A percentile compares a stretch with the other conserved stretches of the same genome.
Evolutionary conservation across 2,888 invertebrate genomes (phyloP).

Genomic region (Lepidochrysops patricia): DNA sequence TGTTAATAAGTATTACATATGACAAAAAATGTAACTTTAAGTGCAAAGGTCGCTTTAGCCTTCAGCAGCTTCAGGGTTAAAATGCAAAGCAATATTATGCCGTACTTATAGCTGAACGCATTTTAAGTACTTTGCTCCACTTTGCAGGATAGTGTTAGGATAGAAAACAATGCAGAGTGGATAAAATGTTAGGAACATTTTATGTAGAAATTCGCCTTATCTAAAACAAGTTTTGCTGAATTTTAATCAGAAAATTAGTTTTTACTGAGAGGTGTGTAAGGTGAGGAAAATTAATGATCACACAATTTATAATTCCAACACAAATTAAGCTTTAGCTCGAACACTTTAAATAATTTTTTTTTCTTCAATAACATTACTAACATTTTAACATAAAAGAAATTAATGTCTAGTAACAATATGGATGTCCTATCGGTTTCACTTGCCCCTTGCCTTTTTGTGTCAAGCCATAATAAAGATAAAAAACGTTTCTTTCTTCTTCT

Average conservation of each 20-base stretch:
- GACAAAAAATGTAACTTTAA: background rate
- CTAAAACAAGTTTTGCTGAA: background rate
- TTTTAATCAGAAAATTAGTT: slow-evolving; percentile 19
- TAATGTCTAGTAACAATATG: no score
- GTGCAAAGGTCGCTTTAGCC: background rate
- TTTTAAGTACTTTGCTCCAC: slow-evolving; percentile 11
- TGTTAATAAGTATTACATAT: background rate
- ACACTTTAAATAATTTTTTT: no score
- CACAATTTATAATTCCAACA: background rate
- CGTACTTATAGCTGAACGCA: slow-evolving; percentile 14
- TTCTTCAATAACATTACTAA: no score
- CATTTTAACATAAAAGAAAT: no score
- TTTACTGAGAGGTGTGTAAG: background rate
- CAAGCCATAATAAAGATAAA: no score
- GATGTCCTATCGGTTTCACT: no score
- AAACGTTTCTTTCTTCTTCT: no score
- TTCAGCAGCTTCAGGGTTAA: background rate
- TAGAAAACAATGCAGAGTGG: slow-evolving; percentile 1
- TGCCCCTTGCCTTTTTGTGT: no score
- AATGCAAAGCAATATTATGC: slow-evolving; percentile 13
- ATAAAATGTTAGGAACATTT: background rate
- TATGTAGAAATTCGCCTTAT: background rate
- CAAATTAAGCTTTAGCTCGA: background rate
- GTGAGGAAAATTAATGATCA: background rate
- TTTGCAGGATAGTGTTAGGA: slow-evolving; percentile 9